Evolutionary conservation across 2,888 invertebrate genomes (phyloP).

Genomic region (Anaspis maculata): DNA sequence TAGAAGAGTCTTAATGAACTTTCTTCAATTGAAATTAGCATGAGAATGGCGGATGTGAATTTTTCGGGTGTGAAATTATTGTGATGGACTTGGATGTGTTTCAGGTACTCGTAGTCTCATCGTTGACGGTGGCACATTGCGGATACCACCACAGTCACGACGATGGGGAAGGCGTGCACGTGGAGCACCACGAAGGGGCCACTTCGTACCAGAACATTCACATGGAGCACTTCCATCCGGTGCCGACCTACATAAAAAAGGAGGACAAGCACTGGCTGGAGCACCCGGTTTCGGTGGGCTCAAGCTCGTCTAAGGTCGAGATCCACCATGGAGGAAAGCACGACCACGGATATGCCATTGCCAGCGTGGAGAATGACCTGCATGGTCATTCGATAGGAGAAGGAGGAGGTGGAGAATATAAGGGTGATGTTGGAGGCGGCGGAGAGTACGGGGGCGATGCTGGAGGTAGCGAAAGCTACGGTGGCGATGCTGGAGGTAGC

Average conservation of each 20-base stretch:
- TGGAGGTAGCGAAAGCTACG: background rate
- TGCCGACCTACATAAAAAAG: conserved; percentile 61
- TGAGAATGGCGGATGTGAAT: background rate
- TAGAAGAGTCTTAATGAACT: conserved; percentile 5
- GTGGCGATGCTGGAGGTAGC: background rate
- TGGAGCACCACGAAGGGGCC: conserved; percentile 54
- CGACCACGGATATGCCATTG: conserved; percentile 27
- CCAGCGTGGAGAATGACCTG: conserved; percentile 5
- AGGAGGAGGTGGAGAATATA: conserved; percentile 3
- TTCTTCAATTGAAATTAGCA: conserved; percentile 3
- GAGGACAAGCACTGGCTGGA: conserved; percentile 57
- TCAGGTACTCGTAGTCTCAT: background rate
- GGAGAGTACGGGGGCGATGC: background rate
- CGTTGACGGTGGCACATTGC: conserved; percentile 2
- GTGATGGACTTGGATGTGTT: no score
- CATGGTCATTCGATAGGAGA: conserved; percentile 6
- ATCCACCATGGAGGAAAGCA: conserved; percentile 30
- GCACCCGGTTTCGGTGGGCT: conserved; percentile 57
- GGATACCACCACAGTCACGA: conserved; percentile 8
- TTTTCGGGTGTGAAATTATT: no score
- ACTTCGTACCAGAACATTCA: conserved; percentile 64
- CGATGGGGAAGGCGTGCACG: background rate
- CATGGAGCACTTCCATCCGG: conserved; percentile 62
- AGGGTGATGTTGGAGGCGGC: background rate
- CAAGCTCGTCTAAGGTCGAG: conserved; percentile 31